Percentiles rank a stretch among this genome's conserved stretches.
phyloP scores from a whole-genome alignment of 2,888 invertebrate genomes.

The Dynastes tityus region DNA sequence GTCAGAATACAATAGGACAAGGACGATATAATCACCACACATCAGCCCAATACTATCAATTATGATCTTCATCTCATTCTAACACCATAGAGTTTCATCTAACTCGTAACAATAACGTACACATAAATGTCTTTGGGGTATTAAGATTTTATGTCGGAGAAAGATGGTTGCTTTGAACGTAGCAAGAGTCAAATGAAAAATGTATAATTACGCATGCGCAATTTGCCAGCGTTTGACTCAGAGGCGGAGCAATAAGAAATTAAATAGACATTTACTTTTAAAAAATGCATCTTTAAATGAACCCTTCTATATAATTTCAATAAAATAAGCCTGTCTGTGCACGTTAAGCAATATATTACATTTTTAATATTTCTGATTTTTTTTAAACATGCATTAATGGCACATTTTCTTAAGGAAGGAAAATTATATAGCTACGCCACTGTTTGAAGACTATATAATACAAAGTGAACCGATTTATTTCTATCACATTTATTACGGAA shows the following conservation, averaged over 20 bases:
- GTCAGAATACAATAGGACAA: conserved; percentile 51
- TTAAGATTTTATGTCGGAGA: conserved; percentile 16
- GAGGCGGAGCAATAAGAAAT: not conserved
- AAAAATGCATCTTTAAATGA: not conserved
- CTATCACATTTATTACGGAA: too few relatives aligned
- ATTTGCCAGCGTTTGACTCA: not conserved
- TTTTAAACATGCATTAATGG: too few relatives aligned
- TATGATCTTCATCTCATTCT: conserved; percentile 30
- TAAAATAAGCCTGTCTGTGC: too few relatives aligned
- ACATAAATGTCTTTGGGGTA: not conserved
- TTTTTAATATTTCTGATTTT: too few relatives aligned
- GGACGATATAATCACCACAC: conserved; percentile 17
- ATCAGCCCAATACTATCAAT: conserved; percentile 7
- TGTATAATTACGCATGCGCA: conserved; percentile 26
- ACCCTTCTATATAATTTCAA: too few relatives aligned
- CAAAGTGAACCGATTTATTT: too few relatives aligned
- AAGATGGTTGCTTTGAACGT: conserved; percentile 24
- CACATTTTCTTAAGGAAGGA: too few relatives aligned
- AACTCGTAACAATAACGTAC: not conserved
- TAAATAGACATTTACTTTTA: not conserved
- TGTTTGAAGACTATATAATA: too few relatives aligned
- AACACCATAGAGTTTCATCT: not conserved
- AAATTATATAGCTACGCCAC: too few relatives aligned
- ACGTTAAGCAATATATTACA: too few relatives aligned
- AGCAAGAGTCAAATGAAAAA: conserved; percentile 16